phyloP scores from a whole-genome alignment of 2,797 vertebrate species.

The Lycodopsis pacificus region DNA sequence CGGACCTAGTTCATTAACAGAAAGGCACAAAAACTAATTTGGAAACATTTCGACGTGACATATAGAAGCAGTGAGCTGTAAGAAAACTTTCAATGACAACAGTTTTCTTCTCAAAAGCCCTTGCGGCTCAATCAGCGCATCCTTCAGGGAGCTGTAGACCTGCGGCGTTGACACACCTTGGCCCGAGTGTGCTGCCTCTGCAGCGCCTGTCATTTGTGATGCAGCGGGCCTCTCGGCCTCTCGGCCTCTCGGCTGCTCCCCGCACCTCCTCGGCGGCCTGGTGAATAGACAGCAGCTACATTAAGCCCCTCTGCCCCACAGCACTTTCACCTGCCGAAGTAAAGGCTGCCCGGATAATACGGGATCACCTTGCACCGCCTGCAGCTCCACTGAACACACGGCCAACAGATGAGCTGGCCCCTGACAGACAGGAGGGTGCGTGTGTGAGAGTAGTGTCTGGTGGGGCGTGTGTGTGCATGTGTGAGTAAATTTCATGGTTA shows the following conservation, averaged over 20 bases:
- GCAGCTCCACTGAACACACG: constrained; percentile 56
- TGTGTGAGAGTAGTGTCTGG: background rate
- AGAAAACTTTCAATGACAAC: constrained; percentile 26
- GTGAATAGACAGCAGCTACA: constrained; percentile 30
- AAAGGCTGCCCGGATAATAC: constrained; percentile 59
- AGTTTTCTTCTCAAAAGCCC: constrained; percentile 15
- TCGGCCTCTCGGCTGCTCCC: constrained; percentile 41
- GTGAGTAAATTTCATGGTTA: constrained; percentile 42
- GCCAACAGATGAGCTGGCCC: constrained; percentile 35
- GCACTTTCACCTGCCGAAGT: constrained; percentile 73
- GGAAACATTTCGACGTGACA: background rate
- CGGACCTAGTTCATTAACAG: background rate
- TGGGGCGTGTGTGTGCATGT: constrained; percentile 10
- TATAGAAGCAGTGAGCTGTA: background rate
- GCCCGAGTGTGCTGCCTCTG: constrained; percentile 16
- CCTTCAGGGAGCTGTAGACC: constrained; percentile 27
- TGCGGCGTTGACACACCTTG: constrained; percentile 43
- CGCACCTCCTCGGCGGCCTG: constrained; percentile 14
- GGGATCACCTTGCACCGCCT: constrained; percentile 75
- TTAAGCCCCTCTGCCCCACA: constrained; percentile 59
- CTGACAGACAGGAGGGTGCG: constrained; percentile 16
- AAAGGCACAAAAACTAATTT: background rate
- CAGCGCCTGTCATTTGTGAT: constrained; percentile 39
- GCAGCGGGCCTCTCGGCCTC: constrained; percentile 31
- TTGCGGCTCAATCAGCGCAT: background rate